These are phyloP conservation scores for Macropis europaea DNA, from an alignment of 2,888 invertebrate species.

Conservation along the genomic window DNA sequence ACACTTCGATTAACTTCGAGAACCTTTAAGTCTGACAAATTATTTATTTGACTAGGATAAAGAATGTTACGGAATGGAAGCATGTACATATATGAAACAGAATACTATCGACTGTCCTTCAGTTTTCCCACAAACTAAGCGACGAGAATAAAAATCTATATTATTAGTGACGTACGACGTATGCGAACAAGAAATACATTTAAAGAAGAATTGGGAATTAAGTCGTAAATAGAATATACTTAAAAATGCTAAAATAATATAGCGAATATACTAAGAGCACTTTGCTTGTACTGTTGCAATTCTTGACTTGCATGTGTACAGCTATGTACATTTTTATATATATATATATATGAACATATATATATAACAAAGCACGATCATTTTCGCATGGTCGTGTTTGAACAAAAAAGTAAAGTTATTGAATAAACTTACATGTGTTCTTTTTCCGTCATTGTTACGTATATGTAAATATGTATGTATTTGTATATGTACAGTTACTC, in stretches of 20 bases:
- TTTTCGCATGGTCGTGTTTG: conserved; percentile 55
- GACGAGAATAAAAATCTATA: conserved; percentile 58
- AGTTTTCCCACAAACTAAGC: conserved; percentile 64
- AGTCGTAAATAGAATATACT: conserved; percentile 70
- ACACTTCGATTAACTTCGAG: conserved; percentile 32
- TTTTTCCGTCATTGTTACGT: conserved; percentile 31
- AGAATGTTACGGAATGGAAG: conserved; percentile 43
- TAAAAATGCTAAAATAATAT: conserved; percentile 69
- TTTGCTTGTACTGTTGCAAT: conserved; percentile 77
- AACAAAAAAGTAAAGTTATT: conserved; percentile 59
- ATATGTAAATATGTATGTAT: not conserved
- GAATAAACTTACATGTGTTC: conserved; percentile 52
- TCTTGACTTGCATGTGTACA: conserved; percentile 77
- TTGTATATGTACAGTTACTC: too few species aligned
- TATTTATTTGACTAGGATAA: conserved; percentile 59
- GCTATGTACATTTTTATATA: conserved; percentile 78
- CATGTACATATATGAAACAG: conserved; percentile 56
- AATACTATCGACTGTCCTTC: conserved; percentile 54
- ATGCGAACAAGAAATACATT: conserved; percentile 64
- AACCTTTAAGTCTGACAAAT: conserved; percentile 53
- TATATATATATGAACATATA: conserved; percentile 19
- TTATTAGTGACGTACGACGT: conserved; percentile 61
- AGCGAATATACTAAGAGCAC: conserved; percentile 74
- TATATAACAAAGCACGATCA: conserved; percentile 67
- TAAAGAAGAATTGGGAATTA: conserved; percentile 66